Conservation (phyloP, 2,797 vertebrate species). For the Heliangelus exortis region DNA sequence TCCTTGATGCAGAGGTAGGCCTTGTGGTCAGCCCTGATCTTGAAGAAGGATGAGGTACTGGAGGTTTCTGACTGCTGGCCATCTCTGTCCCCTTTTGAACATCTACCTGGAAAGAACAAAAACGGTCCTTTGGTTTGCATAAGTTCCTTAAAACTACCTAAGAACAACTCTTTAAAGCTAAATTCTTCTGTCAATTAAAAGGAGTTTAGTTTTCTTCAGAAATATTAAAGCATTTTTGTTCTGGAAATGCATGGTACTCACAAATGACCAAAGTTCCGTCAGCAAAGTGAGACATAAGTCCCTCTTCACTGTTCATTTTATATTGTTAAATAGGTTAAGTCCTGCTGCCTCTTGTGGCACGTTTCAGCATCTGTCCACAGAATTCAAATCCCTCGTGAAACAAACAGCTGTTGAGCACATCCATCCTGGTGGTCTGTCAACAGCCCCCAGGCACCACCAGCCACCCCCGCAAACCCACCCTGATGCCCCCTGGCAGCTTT, state of each 20-base stretch:
- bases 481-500: rapidly evolving
- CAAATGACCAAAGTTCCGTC: too few relatives aligned
- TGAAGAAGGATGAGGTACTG: slow-evolving; percentile 82
- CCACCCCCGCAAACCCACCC: rapidly evolving
- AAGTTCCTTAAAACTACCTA: neutral
- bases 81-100: slow-evolving; percentile 48
- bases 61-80: slow-evolving; percentile 80
- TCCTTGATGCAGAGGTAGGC: slow-evolving; percentile 79
- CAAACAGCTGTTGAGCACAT: neutral
- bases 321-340: neutral
- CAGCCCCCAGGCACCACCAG: rapidly evolving
- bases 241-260: neutral
- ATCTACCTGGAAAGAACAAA: slow-evolving; percentile 24
- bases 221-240: neutral
- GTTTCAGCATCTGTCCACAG: neutral
- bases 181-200: neutral
- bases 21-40: slow-evolving; percentile 80
- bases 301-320: neutral
- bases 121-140: neutral
- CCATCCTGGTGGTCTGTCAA: rapidly evolving
- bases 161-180: neutral
- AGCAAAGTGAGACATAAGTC: rapidly evolving
- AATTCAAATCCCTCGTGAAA: neutral
- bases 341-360: neutral
- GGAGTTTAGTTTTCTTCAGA: neutral